Evolutionary conservation across 2,888 invertebrate species (phyloP).

Genomic region (Nephrotoma flavescens): DNA sequence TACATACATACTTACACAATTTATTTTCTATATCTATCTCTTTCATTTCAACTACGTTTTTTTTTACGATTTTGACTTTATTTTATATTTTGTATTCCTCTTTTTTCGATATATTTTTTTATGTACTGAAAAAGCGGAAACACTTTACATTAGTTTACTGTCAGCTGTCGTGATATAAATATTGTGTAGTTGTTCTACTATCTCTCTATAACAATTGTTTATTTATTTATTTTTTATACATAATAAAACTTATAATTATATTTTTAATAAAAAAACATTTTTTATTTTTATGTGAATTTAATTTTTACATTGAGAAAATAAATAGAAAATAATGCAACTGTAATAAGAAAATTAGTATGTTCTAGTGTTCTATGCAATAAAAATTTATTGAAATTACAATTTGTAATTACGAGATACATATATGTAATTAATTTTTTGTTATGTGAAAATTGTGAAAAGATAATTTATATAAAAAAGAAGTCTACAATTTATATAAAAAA

Average conservation of each 20-base stretch:
- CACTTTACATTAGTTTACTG: background rate
- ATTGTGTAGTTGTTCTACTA: background rate
- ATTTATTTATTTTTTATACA: background rate
- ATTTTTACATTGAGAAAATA: background rate
- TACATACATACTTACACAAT: background rate
- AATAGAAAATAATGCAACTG: background rate
- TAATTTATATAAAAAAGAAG: background rate
- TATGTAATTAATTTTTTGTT: background rate
- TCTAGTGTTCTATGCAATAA: background rate
- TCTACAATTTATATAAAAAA: background rate
- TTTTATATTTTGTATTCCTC: background rate
- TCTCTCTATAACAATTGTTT: background rate
- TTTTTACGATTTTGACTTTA: background rate
- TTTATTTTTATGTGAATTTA: background rate
- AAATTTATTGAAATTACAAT: background rate
- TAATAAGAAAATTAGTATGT: background rate
- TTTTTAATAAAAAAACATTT: background rate
- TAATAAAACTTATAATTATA: background rate
- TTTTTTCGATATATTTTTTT: background rate
- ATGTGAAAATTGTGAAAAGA: background rate
- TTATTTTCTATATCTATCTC: background rate
- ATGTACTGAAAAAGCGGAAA: background rate
- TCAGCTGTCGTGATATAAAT: constrained; percentile 2
- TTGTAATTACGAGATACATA: background rate
- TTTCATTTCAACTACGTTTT: background rate